A percentile compares a stretch with the other conserved stretches of the same genome.
These are phyloP conservation scores for Eurystomus gularis DNA, from an alignment of 2,113 vertebrate species.

Conservation along the genomic window DNA sequence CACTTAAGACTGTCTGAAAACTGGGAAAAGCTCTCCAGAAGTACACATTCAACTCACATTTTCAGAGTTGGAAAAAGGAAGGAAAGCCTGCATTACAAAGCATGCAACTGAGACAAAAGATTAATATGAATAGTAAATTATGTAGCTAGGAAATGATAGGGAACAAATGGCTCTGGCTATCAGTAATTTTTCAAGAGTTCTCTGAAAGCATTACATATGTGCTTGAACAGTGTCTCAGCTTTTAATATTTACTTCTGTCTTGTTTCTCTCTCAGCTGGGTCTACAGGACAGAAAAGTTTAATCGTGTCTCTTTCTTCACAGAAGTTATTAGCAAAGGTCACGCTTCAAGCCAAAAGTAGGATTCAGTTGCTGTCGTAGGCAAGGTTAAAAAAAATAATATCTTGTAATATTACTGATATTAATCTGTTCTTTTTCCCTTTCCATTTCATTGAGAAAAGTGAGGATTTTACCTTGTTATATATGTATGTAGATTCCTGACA, in stretches of 20 bases:
- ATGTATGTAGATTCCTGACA: neutral
- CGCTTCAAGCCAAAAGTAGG: neutral
- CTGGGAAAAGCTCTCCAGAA: neutral
- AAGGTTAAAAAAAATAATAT: neutral
- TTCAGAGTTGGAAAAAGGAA: neutral
- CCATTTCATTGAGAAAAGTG: neutral
- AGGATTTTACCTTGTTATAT: neutral
- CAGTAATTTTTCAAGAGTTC: neutral
- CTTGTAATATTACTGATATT: neutral
- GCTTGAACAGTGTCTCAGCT: neutral
- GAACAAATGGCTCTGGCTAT: neutral
- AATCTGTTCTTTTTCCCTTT: neutral
- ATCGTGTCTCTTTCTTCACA: neutral
- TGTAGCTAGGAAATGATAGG: neutral
- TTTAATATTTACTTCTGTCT: neutral
- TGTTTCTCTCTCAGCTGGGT: neutral
- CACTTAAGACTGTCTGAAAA: neutral
- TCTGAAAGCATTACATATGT: neutral
- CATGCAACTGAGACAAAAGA: neutral
- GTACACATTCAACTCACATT: neutral
- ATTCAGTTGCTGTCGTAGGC: neutral
- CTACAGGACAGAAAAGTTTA: neutral
- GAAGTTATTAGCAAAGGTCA: neutral
- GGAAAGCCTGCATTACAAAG: neutral
- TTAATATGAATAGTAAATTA: neutral